Percentiles rank a stretch among this genome's conserved stretches.
phyloP scores from a whole-genome alignment of 2,113 vertebrate genomes.

The Heloderma charlesbogerti region DNA sequence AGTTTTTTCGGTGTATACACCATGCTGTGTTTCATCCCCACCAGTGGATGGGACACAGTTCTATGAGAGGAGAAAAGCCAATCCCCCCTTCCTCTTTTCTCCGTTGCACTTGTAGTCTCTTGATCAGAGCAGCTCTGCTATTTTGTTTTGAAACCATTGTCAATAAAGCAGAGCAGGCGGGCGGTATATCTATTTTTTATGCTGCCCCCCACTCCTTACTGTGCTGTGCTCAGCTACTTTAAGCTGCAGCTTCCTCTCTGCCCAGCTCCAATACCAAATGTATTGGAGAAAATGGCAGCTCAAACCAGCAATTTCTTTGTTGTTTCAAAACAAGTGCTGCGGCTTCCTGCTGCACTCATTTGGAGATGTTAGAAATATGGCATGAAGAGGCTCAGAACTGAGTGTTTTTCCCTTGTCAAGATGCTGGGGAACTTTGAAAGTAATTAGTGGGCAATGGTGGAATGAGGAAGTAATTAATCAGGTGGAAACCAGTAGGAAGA shows the following conservation, averaged over 20 bases:
- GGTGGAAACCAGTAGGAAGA: neutral
- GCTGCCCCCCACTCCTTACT: neutral
- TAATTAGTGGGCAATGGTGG: neutral
- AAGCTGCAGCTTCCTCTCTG: neutral
- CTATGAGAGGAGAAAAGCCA: too few species aligned
- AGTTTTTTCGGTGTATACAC: too few species aligned
- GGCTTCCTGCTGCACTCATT: neutral
- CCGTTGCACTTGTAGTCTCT: neutral
- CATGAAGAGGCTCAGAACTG: neutral
- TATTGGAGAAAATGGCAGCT: neutral
- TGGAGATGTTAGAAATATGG: neutral
- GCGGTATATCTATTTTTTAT: neutral
- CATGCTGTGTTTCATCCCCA: too few species aligned
- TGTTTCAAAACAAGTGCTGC: neutral
- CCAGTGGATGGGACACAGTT: too few species aligned
- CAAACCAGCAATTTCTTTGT: neutral
- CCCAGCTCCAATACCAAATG: neutral
- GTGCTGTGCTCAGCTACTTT: neutral
- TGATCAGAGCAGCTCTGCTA: neutral
- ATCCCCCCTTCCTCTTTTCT: neutral
- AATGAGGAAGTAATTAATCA: constrained; percentile 10
- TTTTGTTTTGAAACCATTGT: neutral
- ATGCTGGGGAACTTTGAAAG: neutral
- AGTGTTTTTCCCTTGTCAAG: neutral
- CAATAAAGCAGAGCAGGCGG: neutral